Conservation (phyloP, 53 echinoderm and acorn worm genomes). For the Actinopyga echinites region DNA sequence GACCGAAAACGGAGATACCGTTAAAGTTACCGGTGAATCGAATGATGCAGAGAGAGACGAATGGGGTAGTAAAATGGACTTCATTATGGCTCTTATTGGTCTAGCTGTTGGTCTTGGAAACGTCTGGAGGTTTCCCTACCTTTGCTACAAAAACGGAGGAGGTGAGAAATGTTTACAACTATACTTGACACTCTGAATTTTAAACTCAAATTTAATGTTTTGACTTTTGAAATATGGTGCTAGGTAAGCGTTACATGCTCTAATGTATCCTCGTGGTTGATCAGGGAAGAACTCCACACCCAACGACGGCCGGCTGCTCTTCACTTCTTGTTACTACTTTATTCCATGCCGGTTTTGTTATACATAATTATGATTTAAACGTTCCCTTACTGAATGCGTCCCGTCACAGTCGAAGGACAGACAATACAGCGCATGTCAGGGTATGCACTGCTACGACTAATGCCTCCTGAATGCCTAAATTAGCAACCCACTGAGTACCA, state of each 20-base stretch:
- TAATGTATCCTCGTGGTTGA: no score
- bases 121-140: slow-evolving; percentile 71
- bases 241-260: not conserved
- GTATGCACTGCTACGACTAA: no score
- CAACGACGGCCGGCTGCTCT: no score
- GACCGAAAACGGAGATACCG: not conserved
- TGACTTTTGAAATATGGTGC: not conserved
- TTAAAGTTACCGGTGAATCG: not conserved
- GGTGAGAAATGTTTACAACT: slow-evolving; percentile 22
- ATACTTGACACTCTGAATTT: not conserved
- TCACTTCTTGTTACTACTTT: no score
- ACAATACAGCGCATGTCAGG: no score
- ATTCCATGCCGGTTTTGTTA: no score
- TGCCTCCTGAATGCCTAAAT: no score
- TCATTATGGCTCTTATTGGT: slow-evolving; percentile 70
- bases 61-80: slow-evolving; percentile 72
- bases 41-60: slow-evolving; percentile 46
- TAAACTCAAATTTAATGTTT: not conserved
- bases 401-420: no score
- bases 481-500: no score
- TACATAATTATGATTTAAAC: no score
- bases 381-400: no score
- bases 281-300: no score
- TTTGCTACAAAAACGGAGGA: slow-evolving; percentile 73
- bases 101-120: slow-evolving; percentile 67